These are phyloP conservation scores for Labia minor DNA, from an alignment of 2,888 invertebrate species.

Conservation along the genomic window DNA sequence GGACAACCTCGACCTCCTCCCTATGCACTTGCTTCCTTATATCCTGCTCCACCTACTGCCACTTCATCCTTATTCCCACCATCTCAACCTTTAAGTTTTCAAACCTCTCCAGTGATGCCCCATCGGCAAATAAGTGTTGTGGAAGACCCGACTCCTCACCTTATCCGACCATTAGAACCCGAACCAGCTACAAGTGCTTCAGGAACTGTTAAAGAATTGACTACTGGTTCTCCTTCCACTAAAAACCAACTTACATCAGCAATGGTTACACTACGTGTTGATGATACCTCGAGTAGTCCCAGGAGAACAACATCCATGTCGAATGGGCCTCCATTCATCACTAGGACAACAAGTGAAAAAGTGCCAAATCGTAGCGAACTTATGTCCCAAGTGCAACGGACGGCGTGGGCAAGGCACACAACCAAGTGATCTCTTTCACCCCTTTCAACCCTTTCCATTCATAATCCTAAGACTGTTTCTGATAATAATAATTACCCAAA, in stretches of 20 bases:
- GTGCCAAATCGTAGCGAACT: constrained; percentile 75
- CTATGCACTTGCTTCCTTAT: background rate
- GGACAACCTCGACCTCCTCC: constrained; percentile 4
- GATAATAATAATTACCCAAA: background rate
- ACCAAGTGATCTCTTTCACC: constrained; percentile 50
- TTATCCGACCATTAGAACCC: constrained; percentile 31
- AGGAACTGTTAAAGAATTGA: constrained; percentile 37
- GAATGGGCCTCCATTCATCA: constrained; percentile 54
- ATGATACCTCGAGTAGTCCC: constrained; percentile 29
- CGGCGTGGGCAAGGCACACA: constrained; percentile 78
- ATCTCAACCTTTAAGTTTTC: constrained; percentile 21
- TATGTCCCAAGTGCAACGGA: constrained; percentile 70
- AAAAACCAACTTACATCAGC: constrained; percentile 19
- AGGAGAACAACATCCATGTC: constrained; percentile 30
- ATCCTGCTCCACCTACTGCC: background rate
- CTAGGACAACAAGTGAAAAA: constrained; percentile 73
- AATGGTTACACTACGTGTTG: constrained; percentile 46
- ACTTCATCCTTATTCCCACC: background rate
- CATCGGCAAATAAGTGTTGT: constrained; percentile 23
- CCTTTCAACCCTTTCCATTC: background rate
- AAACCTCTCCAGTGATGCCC: constrained; percentile 32
- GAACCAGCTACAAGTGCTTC: constrained; percentile 38
- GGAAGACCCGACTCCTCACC: constrained; percentile 22
- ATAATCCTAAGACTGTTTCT: constrained; percentile 1
- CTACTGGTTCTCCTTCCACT: constrained; percentile 23